Evolutionary conservation across 2,797 vertebrate genomes (phyloP).

Genomic region (Pempheris klunzingeri): DNA sequence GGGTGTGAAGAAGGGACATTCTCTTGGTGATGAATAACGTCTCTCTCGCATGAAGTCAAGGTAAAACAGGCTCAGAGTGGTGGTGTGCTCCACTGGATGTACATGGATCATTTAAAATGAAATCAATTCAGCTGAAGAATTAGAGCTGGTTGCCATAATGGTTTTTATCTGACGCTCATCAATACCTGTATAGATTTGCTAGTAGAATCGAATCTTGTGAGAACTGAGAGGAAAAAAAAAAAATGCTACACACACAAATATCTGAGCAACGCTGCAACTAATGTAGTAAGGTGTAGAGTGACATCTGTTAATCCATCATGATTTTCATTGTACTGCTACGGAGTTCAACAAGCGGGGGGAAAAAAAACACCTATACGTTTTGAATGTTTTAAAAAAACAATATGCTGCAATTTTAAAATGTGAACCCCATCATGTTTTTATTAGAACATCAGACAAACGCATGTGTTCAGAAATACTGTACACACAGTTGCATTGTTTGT

Average conservation of each 20-base stretch:
- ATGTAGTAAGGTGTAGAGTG: constrained; percentile 29
- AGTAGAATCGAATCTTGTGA: constrained; percentile 65
- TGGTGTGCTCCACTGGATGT: constrained; percentile 68
- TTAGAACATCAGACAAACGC: neutral
- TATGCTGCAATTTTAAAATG: neutral
- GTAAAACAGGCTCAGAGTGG: constrained; percentile 82
- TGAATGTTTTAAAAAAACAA: constrained; percentile 17
- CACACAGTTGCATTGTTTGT: constrained; percentile 1
- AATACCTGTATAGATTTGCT: constrained; percentile 78
- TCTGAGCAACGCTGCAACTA: constrained; percentile 45
- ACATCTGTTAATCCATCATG: constrained; percentile 49
- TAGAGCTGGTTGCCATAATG: constrained; percentile 80
- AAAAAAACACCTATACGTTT: neutral
- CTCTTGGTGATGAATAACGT: constrained; percentile 84
- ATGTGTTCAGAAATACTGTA: neutral
- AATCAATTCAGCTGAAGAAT: constrained; percentile 85
- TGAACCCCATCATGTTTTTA: neutral
- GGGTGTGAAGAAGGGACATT: constrained; percentile 83
- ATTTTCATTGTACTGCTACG: constrained; percentile 23
- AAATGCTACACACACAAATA: constrained; percentile 56
- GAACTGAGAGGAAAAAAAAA: constrained; percentile 34
- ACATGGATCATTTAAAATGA: constrained; percentile 85
- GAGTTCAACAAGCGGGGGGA: neutral
- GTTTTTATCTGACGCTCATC: constrained; percentile 81
- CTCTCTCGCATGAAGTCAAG: constrained; percentile 83